These are phyloP conservation scores for Halichoerus grypus DNA, from an alignment of 2,113 vertebrate genomes.

Conservation along the genomic window DNA sequence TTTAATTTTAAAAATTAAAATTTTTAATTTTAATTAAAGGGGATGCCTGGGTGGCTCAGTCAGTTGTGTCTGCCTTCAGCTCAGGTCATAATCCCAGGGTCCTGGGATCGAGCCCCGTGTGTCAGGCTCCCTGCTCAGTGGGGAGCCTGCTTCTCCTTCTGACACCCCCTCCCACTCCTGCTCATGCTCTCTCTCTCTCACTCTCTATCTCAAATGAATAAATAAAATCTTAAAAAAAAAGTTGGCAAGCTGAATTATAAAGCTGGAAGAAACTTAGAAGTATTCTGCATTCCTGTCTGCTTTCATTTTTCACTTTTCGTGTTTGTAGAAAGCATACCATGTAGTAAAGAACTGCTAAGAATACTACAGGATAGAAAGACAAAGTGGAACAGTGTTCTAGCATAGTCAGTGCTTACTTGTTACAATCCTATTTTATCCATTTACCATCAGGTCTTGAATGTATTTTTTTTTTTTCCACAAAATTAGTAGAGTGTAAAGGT, in stretches of 20 bases:
- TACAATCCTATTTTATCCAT: background rate
- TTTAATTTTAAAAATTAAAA: background rate
- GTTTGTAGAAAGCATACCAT: background rate
- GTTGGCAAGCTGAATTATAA: background rate
- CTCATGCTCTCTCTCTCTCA: background rate
- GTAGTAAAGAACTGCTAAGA: background rate
- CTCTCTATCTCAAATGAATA: no score
- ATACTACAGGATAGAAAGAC: background rate
- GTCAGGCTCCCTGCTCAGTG: background rate
- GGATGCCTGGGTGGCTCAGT: background rate
- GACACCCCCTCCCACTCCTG: no score
- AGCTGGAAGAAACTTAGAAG: slow-evolving; percentile 1
- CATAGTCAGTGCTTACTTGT: background rate
- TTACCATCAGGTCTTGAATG: background rate
- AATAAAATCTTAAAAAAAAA: background rate
- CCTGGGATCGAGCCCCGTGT: background rate
- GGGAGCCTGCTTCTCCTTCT: background rate
- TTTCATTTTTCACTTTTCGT: background rate
- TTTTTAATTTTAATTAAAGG: background rate
- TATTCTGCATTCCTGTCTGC: background rate
- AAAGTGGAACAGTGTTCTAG: background rate
- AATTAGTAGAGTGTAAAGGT: background rate
- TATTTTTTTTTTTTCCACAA: background rate
- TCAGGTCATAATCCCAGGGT: background rate
- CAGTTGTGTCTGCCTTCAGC: background rate